phyloP scores from a whole-genome alignment of 2,113 vertebrate species.

The Hippoglossus stenolepis region DNA sequence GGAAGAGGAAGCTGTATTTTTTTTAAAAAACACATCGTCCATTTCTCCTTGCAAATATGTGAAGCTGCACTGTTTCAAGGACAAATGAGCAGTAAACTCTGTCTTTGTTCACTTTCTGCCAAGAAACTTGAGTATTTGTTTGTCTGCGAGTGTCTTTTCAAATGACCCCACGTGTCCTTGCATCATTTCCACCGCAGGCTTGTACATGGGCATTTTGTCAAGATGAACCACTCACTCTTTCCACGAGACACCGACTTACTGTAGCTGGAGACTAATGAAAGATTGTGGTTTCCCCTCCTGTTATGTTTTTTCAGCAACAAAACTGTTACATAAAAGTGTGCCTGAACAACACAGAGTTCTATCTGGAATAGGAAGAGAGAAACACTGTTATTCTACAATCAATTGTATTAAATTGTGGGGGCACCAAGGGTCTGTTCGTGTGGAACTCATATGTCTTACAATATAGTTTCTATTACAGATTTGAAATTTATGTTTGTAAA shows the following conservation, averaged over 20 bases:
- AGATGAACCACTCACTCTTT: slow-evolving; percentile 62
- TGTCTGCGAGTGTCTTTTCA: slow-evolving; percentile 60
- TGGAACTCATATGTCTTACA: slow-evolving; percentile 25
- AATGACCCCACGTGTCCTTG: slow-evolving; percentile 36
- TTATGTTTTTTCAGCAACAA: slow-evolving; percentile 68
- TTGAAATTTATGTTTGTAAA: slow-evolving; percentile 39
- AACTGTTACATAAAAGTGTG: slow-evolving; percentile 90
- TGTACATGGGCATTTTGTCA: slow-evolving; percentile 75
- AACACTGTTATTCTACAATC: slow-evolving; percentile 87
- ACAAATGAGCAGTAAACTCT: slow-evolving; percentile 31
- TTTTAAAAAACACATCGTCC: slow-evolving; percentile 15
- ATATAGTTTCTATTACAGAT: slow-evolving; percentile 34
- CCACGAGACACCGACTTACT: slow-evolving; percentile 82
- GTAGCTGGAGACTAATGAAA: slow-evolving; percentile 81
- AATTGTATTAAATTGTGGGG: slow-evolving; percentile 84
- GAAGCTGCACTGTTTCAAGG: slow-evolving; percentile 47
- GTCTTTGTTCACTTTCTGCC: slow-evolving; percentile 48
- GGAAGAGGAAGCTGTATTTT: slow-evolving; percentile 25
- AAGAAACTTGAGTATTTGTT: slow-evolving; percentile 49
- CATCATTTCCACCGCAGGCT: slow-evolving; percentile 42
- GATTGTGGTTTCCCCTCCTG: slow-evolving; percentile 74
- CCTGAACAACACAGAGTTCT: slow-evolving; percentile 86
- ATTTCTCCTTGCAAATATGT: slow-evolving; percentile 32
- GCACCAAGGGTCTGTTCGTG: slow-evolving; percentile 72
- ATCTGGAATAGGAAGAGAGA: slow-evolving; percentile 65